Evolutionary conservation across 2,797 vertebrate genomes (phyloP).

Genomic region (Gallinago solitaria): DNA sequence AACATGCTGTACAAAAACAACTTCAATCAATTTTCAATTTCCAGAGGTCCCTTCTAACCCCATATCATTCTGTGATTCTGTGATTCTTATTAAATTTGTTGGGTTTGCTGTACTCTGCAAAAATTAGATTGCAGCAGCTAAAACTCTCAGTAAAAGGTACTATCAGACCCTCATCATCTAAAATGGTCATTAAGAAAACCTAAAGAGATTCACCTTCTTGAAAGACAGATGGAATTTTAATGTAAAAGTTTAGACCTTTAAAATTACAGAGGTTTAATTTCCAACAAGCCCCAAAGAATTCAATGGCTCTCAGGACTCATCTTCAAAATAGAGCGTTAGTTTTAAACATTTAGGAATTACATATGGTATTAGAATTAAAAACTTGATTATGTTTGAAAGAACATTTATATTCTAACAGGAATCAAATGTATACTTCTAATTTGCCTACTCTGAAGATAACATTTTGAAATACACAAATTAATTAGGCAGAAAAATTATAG

Average conservation of each 20-base stretch:
- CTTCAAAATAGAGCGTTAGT: constrained; percentile 23
- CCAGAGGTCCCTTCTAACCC: background rate
- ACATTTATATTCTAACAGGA: constrained; percentile 44
- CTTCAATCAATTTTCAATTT: background rate
- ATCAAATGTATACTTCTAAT: constrained; percentile 39
- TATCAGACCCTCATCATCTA: constrained; percentile 56
- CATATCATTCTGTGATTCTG: too few relatives aligned
- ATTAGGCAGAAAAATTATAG: constrained; percentile 46
- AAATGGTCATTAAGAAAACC: constrained; percentile 62
- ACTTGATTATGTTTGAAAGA: constrained; percentile 45
- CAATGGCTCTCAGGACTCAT: constrained; percentile 56
- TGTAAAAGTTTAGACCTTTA: constrained; percentile 72
- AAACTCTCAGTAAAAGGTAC: constrained; percentile 62
- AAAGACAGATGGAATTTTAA: constrained; percentile 75
- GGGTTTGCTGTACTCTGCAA: constrained; percentile 43
- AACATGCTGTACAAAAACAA: background rate
- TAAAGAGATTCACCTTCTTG: constrained; percentile 45
- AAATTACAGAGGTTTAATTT: constrained; percentile 73
- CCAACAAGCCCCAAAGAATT: constrained; percentile 71
- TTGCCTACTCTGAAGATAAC: constrained; percentile 42
- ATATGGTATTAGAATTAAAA: constrained; percentile 55
- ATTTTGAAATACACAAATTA: constrained; percentile 61
- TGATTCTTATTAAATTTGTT: background rate
- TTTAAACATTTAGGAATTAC: constrained; percentile 59
- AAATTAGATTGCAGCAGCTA: constrained; percentile 64